Base-by-base conservation (phyloP, 2,888 invertebrate species). In the Dinocampus coccinellae region DNA sequence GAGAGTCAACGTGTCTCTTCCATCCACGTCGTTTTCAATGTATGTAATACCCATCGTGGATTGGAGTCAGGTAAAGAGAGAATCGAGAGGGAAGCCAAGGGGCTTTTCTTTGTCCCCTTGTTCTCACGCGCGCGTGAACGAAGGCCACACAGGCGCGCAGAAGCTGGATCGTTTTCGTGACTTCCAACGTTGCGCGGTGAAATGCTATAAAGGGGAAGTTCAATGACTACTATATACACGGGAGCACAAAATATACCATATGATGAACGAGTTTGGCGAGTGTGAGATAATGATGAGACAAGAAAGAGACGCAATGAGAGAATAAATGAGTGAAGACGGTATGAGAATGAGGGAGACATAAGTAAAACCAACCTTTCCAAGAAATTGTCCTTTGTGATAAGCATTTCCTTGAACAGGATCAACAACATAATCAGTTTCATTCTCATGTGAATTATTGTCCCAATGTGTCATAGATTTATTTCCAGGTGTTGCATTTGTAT, bases 321-420 rank as follows among this genome's bases (percentile, higher is more conserved):
- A 36, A 16, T 7, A 16, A 47, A 29, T 29, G 6, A 16, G 7
- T 2, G 20, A 47, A 42, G 9, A 13, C n/a, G 13, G 39, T n/a
- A 55, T n/a, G 16, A 16, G 26, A 26, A 9, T n/a, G 53, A 29
- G 16, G 20, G 20, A 4, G 11, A 2, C 7, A 34, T 7, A 10
- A 2, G 20, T 34, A 4, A 11, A 33, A 66, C 78, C 76, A 69
- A 86, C 85, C 82, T 85, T 86, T 55, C 85, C 85, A 2, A 86
- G 78, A 70, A 86, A 80, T 33, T 83, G 83, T 66, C 86, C 86
- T 61, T 84, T 86, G 76, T 80, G 80, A 71, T 86, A 86, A 26
- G 85, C 83, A 69, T 84, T 85, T 33, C 85, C 85, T 62, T 84
- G 82, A 4, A 81, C 84, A 7, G 85, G 81, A 76, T 86, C 85